Percentiles rank a stretch among this genome's conserved stretches.
These are phyloP conservation scores for Rhadina sibilatrix DNA, from an alignment of 2,113 vertebrate species.

Conservation along the genomic window DNA sequence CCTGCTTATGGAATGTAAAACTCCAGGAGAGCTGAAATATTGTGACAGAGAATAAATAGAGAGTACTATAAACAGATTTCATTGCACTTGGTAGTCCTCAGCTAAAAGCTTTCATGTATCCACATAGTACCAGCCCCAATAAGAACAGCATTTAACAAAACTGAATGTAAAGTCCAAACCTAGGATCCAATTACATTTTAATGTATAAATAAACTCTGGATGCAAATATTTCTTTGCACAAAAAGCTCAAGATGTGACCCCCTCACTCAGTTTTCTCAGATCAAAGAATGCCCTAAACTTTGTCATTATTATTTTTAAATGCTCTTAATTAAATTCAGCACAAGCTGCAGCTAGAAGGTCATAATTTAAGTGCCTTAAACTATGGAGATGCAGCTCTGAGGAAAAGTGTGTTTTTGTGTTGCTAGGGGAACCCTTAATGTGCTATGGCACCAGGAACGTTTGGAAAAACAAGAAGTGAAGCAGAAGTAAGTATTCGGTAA, in stretches of 20 bases:
- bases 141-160: background rate
- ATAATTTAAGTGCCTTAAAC: constrained; percentile 41
- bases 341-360: constrained; percentile 37
- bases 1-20: background rate
- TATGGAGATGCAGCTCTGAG: background rate
- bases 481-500: background rate
- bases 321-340: constrained; percentile 48
- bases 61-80: background rate
- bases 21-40: background rate
- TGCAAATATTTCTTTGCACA: background rate
- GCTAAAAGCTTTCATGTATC: background rate
- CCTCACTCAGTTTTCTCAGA: background rate
- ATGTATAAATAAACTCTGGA: background rate
- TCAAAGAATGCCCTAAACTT: background rate
- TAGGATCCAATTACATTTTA: background rate
- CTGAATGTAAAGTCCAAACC: background rate
- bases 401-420: constrained; percentile 58
- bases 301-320: constrained; percentile 5
- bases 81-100: background rate
- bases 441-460: background rate
- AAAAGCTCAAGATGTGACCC: background rate
- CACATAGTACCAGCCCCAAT: background rate
- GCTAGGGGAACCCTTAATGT: constrained; percentile 59
- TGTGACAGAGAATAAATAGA: background rate
- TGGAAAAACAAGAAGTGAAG: constrained; percentile 36